phyloP scores from a whole-genome alignment of 2,888 invertebrate species.

The Papilio gigon region DNA sequence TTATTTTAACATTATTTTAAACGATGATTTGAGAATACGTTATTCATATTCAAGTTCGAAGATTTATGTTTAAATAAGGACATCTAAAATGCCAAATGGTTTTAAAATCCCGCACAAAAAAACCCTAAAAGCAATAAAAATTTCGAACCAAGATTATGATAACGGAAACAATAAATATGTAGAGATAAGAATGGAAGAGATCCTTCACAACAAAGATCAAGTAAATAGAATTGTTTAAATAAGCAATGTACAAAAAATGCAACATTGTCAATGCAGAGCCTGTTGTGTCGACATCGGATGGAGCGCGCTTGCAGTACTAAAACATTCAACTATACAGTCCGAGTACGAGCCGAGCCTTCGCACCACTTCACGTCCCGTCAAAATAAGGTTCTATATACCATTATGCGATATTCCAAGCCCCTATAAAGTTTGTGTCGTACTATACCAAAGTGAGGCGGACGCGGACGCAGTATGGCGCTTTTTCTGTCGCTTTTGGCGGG shows the following conservation, averaged over 20 bases:
- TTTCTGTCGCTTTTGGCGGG: constrained; percentile 58
- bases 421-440: not conserved
- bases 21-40: not conserved
- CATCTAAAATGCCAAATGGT: not conserved
- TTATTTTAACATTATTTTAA: not conserved
- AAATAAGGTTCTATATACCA: not conserved
- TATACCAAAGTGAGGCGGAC: constrained; percentile 48
- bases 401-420: not conserved
- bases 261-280: constrained; percentile 54
- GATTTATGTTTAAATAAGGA: not conserved
- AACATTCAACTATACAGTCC: not conserved
- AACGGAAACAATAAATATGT: constrained; percentile 20
- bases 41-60: not conserved
- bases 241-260: constrained; percentile 58
- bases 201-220: constrained; percentile 49
- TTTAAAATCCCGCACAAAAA: not conserved
- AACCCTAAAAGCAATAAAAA: not conserved
- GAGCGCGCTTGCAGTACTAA: constrained; percentile 48
- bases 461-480: constrained; percentile 65
- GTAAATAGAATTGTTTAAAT: constrained; percentile 54
- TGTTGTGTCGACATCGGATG: constrained; percentile 79
- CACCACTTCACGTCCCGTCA: not conserved
- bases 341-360: not conserved
- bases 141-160: not conserved
- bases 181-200: constrained; percentile 20